phyloP scores from a whole-genome alignment of 2,113 vertebrate genomes.

The cat (Felis catus) region DNA sequence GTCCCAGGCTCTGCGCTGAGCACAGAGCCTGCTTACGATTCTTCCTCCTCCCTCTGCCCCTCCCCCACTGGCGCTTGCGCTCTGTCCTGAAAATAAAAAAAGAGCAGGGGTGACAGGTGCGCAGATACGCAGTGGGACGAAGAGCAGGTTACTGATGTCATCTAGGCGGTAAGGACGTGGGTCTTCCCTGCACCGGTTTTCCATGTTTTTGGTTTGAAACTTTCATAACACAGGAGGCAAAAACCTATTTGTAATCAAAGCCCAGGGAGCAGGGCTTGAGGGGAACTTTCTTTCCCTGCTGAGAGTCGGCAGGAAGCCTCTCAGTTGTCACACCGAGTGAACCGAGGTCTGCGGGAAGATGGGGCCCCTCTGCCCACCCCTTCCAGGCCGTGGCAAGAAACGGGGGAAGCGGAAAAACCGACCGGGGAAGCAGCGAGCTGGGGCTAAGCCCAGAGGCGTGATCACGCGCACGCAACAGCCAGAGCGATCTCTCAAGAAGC shows the following conservation, averaged over 20 bases:
- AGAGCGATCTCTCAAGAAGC: rapidly evolving
- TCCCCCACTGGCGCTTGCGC: rapidly evolving
- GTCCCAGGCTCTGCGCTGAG: not conserved
- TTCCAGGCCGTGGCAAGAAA: rapidly evolving
- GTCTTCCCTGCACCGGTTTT: not conserved
- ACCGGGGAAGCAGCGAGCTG: not conserved
- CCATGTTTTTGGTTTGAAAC: not conserved
- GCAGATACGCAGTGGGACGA: rapidly evolving
- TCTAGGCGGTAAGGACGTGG: rapidly evolving
- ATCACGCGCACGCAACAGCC: rapidly evolving
- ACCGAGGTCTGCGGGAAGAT: not conserved
- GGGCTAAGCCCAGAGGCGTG: rapidly evolving
- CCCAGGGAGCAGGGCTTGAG: not conserved
- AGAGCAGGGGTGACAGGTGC: rapidly evolving
- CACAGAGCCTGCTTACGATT: not conserved
- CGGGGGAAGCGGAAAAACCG: rapidly evolving
- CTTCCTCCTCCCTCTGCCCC: not conserved
- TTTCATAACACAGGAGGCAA: not conserved
- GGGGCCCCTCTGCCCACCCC: not conserved
- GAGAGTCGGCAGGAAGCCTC: not conserved
- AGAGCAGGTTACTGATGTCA: too few species aligned
- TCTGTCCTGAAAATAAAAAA: not conserved
- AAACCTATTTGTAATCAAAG: not conserved
- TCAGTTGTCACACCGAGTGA: not conserved
- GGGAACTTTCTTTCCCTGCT: not conserved